Evolutionary conservation across 2,113 vertebrate genomes (phyloP).

Genomic region (Ptilorrhoa leucosticta): DNA sequence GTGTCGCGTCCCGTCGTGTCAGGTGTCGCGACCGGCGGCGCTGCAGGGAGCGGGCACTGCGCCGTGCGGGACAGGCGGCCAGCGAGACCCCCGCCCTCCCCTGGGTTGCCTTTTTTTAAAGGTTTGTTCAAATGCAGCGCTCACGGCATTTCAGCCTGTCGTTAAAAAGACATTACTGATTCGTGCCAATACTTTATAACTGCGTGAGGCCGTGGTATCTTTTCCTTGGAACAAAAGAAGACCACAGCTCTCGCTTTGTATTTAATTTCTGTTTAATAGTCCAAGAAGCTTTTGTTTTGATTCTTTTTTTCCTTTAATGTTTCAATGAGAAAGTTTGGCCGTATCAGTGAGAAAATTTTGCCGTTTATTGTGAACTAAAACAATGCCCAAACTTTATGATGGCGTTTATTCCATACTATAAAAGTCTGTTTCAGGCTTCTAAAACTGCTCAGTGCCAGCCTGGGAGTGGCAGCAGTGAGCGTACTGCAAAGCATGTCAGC

Average conservation of each 20-base stretch:
- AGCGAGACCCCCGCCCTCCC: rapidly evolving
- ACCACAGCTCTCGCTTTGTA: background rate
- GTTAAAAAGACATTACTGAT: rapidly evolving
- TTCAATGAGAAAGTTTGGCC: background rate
- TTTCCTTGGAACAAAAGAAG: background rate
- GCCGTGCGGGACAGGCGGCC: background rate
- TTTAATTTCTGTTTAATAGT: background rate
- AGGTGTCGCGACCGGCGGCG: background rate
- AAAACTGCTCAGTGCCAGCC: background rate
- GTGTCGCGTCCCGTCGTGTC: background rate
- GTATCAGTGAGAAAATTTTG: background rate
- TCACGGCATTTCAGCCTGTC: background rate
- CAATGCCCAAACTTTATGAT: background rate
- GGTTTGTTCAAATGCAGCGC: rapidly evolving
- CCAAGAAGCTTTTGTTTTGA: background rate
- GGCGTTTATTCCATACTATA: background rate
- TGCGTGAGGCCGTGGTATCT: background rate
- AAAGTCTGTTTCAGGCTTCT: background rate
- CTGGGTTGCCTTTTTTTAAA: rapidly evolving
- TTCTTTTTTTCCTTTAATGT: background rate
- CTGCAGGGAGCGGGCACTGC: rapidly evolving
- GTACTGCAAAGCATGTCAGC: background rate
- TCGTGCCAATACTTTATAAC: rapidly evolving
- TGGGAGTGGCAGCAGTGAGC: conserved; percentile 36
- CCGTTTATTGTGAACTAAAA: background rate